Percentiles rank a stretch among this genome's conserved stretches.
These are phyloP conservation scores for Stigmatopora nigra DNA, from an alignment of 2,113 vertebrate species.

Conservation along the genomic window DNA sequence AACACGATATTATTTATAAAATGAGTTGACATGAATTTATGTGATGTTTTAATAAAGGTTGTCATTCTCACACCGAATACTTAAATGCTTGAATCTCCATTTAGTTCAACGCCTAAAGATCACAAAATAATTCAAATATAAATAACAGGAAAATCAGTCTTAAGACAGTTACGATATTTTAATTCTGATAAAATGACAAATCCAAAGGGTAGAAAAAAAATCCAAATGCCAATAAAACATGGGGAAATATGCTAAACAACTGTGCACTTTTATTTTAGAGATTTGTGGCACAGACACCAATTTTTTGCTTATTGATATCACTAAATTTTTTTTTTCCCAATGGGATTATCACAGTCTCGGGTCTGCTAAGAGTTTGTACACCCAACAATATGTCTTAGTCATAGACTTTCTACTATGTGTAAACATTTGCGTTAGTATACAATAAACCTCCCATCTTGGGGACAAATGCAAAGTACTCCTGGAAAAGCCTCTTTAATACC, in stretches of 20 bases:
- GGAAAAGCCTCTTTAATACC: conserved; percentile 58
- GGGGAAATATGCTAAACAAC: conserved; percentile 8
- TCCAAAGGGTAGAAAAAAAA: conserved; percentile 31
- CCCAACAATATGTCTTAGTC: conserved; percentile 41
- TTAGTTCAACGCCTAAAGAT: background rate
- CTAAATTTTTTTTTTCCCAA: background rate
- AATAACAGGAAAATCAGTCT: conserved; percentile 4
- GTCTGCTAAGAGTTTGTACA: conserved; percentile 62
- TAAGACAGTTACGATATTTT: conserved; percentile 25
- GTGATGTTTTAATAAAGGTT: conserved; percentile 59
- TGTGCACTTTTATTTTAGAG: conserved; percentile 17
- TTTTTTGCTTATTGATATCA: conserved; percentile 39
- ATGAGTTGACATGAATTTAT: conserved; percentile 34
- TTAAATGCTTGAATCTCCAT: background rate
- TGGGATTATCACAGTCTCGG: conserved; percentile 20
- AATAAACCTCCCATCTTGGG: conserved; percentile 24
- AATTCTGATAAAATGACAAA: conserved; percentile 39
- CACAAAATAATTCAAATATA: background rate
- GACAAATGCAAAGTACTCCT: conserved; percentile 51
- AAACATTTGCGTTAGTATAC: conserved; percentile 54
- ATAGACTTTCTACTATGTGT: conserved; percentile 44
- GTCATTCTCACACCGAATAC: conserved; percentile 23
- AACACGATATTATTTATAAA: conserved; percentile 43
- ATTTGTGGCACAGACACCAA: conserved; percentile 21
- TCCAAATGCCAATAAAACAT: conserved; percentile 32